Base-by-base conservation (phyloP, 2,888 invertebrate species). In the Sabellastarte sp. region DNA sequence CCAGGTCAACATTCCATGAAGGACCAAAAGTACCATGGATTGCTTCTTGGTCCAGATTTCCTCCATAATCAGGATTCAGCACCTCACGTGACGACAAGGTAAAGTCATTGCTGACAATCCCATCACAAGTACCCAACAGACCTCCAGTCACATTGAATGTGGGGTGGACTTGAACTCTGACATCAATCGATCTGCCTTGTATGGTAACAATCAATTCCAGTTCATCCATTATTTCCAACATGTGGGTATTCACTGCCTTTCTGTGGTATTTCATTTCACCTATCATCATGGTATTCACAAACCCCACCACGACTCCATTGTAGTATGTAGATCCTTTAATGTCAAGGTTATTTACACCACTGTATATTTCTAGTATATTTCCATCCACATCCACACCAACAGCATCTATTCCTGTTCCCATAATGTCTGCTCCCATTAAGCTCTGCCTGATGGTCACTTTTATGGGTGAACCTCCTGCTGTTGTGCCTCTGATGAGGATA, bases 1-100 rank as follows among this genome's bases (percentile, higher is more conserved):
- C 29, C 3, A n/a, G 24, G 4, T 55, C 4, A 2, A 69, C 68
- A 15, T 51, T 24, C 70, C 70, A 76, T 0, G 74, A 74, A 3
- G 65, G 59, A 1, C 67, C 72, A 61, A 73, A 77, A 26, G 50
- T 55, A 4, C 61, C 60, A 28, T 69, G 67, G 31, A 75, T 68
- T 32, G 70, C 60, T 3, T 50, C 55, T 41, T 67, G 63, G 33
- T 63, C 67, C 10, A 73, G 59, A 24, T 66, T 62, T 24, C 60
- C 59, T 5, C 24, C 30, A n/a, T n/a, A n/a, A n/a, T n/a, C n/a
- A n/a, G n/a, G n/a, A 15, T 24, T 31, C 61, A 61, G 32, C 56
- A 33, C 28, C 20, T 29, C 30, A 29, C 33, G 32, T 24, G 53
- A n/a, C 29, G n/a, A 20, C 4, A 30, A 5, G 28, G 28, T 33